Evolutionary conservation across 1,140 invertebrate species (phyloP).

Genomic region (Dolichoris vasculosae): DNA sequence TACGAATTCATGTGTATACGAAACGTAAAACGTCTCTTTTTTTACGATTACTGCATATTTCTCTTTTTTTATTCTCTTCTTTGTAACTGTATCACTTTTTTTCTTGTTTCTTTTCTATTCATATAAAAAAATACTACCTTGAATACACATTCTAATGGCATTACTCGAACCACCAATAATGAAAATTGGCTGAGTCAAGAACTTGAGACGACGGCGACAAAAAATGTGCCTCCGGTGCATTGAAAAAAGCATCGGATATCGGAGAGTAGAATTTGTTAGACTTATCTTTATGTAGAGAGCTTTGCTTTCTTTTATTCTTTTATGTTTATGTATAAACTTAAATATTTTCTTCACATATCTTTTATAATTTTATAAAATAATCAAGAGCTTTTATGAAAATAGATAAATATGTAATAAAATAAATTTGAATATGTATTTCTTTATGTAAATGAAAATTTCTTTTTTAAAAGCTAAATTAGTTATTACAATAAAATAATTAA

Average conservation of each 20-base stretch:
- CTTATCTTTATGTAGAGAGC: neutral
- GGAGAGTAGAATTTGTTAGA: neutral
- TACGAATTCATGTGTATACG: neutral
- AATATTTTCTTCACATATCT: no score
- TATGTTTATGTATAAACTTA: no score
- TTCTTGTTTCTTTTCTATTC: neutral
- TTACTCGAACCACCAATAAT: neutral
- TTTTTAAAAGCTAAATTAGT: no score
- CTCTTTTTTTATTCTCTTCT: neutral
- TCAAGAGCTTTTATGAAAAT: no score
- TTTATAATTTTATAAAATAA: no score
- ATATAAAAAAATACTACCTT: neutral
- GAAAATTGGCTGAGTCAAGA: neutral
- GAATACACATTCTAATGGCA: conserved; percentile 12
- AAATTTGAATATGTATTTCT: no score
- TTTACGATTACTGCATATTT: neutral
- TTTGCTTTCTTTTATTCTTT: neutral
- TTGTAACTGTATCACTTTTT: neutral
- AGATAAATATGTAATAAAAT: no score
- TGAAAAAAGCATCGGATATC: conserved; percentile 11
- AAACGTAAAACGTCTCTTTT: neutral
- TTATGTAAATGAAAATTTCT: no score
- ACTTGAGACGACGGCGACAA: conserved; percentile 1
- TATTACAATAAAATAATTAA: no score
- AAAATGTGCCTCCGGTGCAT: neutral